Percentiles rank a stretch among this genome's conserved stretches.
Conservation (phyloP, 2,797 vertebrate genomes). For the Emydoidea blandingii region DNA sequence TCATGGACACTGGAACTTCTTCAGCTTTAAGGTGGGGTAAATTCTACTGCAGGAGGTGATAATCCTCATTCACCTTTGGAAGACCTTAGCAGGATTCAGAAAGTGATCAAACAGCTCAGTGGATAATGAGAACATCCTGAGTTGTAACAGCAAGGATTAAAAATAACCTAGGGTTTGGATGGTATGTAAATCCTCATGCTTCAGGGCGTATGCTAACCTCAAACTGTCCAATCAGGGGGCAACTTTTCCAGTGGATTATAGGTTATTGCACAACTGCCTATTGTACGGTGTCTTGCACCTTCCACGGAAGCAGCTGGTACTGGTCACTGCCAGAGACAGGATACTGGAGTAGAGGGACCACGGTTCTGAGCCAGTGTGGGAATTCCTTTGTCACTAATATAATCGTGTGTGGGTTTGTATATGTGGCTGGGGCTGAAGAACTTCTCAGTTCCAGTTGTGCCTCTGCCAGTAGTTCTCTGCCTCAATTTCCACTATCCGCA, state of each 20-base stretch:
- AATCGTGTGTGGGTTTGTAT: background rate
- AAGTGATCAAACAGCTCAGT: background rate
- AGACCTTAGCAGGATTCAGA: background rate
- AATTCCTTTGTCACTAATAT: background rate
- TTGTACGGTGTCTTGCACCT: background rate
- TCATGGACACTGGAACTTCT: background rate
- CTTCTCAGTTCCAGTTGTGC: background rate
- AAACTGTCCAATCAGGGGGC: background rate
- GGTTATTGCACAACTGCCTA: background rate
- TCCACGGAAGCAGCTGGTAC: background rate
- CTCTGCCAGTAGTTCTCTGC: background rate
- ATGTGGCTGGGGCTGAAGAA: background rate
- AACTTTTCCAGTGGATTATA: background rate
- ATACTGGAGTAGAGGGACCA: background rate
- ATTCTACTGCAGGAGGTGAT: background rate
- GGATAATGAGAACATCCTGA: background rate
- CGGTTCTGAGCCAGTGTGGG: background rate
- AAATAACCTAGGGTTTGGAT: background rate
- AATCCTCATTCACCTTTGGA: background rate
- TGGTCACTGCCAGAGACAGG: background rate
- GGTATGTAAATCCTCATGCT: background rate
- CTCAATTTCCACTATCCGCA: background rate
- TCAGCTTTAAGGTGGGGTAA: background rate
- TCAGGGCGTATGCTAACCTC: background rate
- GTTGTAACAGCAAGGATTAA: background rate